Percentiles rank a stretch among this genome's conserved stretches.
phyloP scores from a whole-genome alignment of 2,113 vertebrate genomes.

The Hippopotamus amphibius region DNA sequence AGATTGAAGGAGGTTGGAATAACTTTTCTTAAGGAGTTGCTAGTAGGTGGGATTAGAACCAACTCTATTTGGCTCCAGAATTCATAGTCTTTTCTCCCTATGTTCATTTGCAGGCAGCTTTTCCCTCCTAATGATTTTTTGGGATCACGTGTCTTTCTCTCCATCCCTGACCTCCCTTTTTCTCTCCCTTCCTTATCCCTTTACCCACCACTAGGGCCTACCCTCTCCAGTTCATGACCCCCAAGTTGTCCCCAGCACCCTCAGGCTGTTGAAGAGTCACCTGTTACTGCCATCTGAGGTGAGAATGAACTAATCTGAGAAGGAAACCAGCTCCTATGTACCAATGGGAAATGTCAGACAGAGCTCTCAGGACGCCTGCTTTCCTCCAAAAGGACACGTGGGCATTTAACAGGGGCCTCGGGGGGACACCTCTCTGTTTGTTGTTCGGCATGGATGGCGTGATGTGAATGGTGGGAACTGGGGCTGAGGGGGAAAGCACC shows the following conservation, averaged over 20 bases:
- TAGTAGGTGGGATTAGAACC: neutral
- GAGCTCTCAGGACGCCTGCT: neutral
- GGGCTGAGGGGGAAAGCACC: fast-evolving
- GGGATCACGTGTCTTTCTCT: neutral
- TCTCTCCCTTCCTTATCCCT: neutral
- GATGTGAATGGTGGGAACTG: neutral
- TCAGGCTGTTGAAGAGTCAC: neutral
- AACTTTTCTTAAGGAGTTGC: neutral
- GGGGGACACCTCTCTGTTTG: neutral
- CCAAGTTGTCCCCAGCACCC: neutral
- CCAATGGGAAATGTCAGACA: neutral
- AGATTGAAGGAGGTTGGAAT: neutral
- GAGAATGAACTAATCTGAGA: neutral
- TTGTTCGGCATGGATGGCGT: neutral
- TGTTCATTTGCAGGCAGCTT: neutral
- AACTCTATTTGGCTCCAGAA: neutral
- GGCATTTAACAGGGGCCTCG: neutral
- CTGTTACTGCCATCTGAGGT: neutral
- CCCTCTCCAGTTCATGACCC: neutral
- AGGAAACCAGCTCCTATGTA: neutral
- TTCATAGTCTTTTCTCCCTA: neutral
- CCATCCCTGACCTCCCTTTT: neutral
- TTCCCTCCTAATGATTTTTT: neutral
- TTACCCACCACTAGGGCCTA: neutral
- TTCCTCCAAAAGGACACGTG: neutral